Evolutionary conservation across 2,113 vertebrate species (phyloP).

Genomic region (Azemiops feae): DNA sequence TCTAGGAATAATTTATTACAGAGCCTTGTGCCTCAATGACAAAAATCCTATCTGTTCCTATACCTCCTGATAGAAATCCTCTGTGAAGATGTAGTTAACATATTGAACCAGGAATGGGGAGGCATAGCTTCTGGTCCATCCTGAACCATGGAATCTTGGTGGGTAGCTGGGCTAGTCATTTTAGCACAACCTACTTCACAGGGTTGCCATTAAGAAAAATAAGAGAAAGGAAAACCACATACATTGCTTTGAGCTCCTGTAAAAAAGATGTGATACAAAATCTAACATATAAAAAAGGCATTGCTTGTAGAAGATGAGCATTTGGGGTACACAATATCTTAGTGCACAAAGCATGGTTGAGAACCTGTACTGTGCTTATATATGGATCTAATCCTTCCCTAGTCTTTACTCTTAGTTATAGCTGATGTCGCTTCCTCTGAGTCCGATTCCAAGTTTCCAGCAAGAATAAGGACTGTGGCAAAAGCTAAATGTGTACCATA

Average conservation of each 20-base stretch:
- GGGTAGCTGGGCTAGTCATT: not conserved
- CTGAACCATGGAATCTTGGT: not conserved
- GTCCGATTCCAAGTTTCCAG: not conserved
- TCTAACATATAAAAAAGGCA: not conserved
- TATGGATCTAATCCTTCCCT: not conserved
- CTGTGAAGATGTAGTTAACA: not conserved
- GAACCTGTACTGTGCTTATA: not conserved
- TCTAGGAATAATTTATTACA: conserved; percentile 1
- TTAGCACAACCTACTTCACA: not conserved
- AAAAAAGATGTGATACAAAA: not conserved
- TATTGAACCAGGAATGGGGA: not conserved
- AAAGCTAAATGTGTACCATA: not conserved
- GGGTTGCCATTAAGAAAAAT: not conserved
- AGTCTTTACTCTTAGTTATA: not conserved
- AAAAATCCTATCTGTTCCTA: not conserved
- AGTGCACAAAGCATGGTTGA: not conserved
- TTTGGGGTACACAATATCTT: not conserved
- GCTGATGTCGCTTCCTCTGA: not conserved
- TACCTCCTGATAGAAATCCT: not conserved
- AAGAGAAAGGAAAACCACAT: not conserved
- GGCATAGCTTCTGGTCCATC: not conserved
- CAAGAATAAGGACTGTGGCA: not conserved
- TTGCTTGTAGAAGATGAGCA: not conserved
- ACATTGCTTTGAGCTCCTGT: not conserved
- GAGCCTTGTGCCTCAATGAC: not conserved